Percentiles rank a stretch among this genome's conserved stretches.
phyloP scores from a whole-genome alignment of 30 jellyfish, hydroid and myxozoan genomes.

The Sanderia malayensis region DNA sequence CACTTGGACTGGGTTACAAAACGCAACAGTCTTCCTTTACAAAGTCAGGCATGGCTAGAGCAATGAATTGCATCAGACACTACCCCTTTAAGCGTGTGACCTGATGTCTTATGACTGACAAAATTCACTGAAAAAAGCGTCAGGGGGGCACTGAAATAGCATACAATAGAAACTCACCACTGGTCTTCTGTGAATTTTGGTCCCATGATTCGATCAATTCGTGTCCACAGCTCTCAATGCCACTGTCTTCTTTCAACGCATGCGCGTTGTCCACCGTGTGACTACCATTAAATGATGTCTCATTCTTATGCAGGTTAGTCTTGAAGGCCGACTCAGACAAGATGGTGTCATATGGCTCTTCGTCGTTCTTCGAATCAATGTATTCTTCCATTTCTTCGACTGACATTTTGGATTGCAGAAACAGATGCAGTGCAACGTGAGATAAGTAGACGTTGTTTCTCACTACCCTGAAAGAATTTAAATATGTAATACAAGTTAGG shows the following conservation, averaged over 20 bases:
- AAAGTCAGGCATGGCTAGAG: too few species aligned
- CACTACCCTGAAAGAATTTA: constrained; percentile 69
- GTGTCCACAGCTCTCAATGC: constrained; percentile 76
- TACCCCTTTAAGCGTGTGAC: too few species aligned
- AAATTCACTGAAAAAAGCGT: too few species aligned
- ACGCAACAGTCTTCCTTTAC: too few species aligned
- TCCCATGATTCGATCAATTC: constrained; percentile 60
- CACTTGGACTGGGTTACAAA: too few species aligned
- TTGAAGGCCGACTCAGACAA: constrained; percentile 80
- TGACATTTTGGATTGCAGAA: constrained; percentile 85
- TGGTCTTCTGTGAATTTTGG: too few species aligned
- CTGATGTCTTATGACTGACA: too few species aligned
- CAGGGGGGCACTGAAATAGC: too few species aligned
- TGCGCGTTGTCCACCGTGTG: constrained; percentile 49
- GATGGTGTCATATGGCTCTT: constrained; percentile 80
- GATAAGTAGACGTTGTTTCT: constrained; percentile 78
- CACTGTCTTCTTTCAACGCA: constrained; percentile 84
- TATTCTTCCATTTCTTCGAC: constrained; percentile 80
- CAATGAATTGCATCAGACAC: too few species aligned
- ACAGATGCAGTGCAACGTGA: constrained; percentile 90
- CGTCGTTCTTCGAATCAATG: constrained; percentile 80
- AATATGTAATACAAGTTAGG: too few species aligned
- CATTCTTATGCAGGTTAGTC: constrained; percentile 10
- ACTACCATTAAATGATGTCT: too few species aligned
- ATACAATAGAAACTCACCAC: too few species aligned